These are phyloP conservation scores for Anorthoa munda DNA, from an alignment of 2,888 invertebrate genomes.

Conservation along the genomic window DNA sequence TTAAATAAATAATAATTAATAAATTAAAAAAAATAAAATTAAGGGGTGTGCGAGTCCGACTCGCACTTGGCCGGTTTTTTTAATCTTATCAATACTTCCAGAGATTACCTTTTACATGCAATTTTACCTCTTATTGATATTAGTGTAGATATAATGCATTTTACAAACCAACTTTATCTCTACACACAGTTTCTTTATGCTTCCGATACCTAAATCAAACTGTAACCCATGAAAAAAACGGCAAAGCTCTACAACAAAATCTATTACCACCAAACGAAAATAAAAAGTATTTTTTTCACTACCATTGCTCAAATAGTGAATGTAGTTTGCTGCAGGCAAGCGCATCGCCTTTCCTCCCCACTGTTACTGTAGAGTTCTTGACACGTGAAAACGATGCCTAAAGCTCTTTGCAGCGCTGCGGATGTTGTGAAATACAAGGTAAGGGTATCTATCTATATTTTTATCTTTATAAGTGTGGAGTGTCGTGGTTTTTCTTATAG, in stretches of 20 bases:
- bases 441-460: conserved; percentile 15
- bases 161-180: no score
- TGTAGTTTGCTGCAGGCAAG: conserved; percentile 42
- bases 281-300: conserved; percentile 44
- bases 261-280: conserved; percentile 32
- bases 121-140: no score
- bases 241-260: conserved; percentile 14
- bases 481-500: background rate
- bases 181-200: no score
- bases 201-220: background rate
- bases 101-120: no score
- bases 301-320: conserved; percentile 53
- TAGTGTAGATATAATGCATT: background rate
- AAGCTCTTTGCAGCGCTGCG: conserved; percentile 39
- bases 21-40: no score
- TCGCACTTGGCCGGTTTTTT: no score
- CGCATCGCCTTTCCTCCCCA: conserved; percentile 40
- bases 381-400: conserved; percentile 48
- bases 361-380: conserved; percentile 42
- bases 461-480: background rate
- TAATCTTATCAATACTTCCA: no score
- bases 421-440: conserved; percentile 12
- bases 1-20: no score
- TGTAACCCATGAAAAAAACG: background rate
- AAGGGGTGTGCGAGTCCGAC: no score